A percentile compares a stretch with the other conserved stretches of the same genome.
These are phyloP conservation scores for Pseudomugil tenellus DNA, from an alignment of 2,797 vertebrate species.

Conservation along the genomic window DNA sequence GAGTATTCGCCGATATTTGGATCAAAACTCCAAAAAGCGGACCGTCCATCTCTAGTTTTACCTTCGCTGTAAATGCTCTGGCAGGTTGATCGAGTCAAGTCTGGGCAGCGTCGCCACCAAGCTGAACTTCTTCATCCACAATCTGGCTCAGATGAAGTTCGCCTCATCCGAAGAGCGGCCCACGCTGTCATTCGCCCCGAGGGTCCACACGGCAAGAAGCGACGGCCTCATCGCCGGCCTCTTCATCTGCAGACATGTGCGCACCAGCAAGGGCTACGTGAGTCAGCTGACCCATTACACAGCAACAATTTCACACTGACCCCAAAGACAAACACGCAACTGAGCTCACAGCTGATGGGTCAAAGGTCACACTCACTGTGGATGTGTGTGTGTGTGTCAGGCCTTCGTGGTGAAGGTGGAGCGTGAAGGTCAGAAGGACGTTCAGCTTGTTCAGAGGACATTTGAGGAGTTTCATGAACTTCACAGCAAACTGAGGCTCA, in stretches of 20 bases:
- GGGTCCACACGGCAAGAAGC: conserved; percentile 85
- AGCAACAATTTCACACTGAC: not conserved
- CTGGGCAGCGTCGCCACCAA: conserved; percentile 96
- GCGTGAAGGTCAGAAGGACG: conserved; percentile 84
- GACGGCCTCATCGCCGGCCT: conserved; percentile 87
- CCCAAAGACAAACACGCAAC: not conserved
- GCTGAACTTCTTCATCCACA: conserved; percentile 98
- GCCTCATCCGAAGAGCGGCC: conserved; percentile 87
- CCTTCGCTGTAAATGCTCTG: not conserved
- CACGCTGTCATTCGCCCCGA: conserved; percentile 89
- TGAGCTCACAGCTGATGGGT: not conserved
- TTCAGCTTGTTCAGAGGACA: conserved; percentile 88
- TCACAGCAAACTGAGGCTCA: conserved; percentile 92
- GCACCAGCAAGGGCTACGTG: conserved; percentile 90
- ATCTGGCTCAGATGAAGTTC: conserved; percentile 98
- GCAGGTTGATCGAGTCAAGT: conserved; percentile 92
- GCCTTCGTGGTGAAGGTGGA: conserved; percentile 92
- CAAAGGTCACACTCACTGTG: not conserved
- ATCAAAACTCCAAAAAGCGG: too few relatives aligned
- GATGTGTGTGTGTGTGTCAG: conserved; percentile 70
- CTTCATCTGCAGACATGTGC: conserved; percentile 89
- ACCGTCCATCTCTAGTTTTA: too few relatives aligned
- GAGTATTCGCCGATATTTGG: too few relatives aligned
- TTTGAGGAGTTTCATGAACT: conserved; percentile 97
- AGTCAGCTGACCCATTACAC: conserved; percentile 59